A percentile compares a stretch with the other conserved stretches of the same genome.
phyloP scores from a whole-genome alignment of 1,140 invertebrate genomes.

The Campoletis sonorensis region DNA sequence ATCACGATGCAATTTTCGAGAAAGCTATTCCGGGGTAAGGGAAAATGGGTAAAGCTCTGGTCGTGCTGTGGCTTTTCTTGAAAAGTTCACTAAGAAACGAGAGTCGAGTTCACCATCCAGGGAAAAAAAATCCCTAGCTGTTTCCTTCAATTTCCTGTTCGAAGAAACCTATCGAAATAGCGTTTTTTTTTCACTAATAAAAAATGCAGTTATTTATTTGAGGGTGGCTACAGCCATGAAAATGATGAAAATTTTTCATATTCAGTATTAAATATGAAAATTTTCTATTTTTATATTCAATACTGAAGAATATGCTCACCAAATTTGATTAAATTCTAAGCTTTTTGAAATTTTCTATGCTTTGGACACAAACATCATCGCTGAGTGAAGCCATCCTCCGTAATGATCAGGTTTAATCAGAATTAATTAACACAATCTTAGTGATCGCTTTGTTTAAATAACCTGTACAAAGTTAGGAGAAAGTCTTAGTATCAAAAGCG shows the following conservation, averaged over 20 bases:
- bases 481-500: not conserved
- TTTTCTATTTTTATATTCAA: no score
- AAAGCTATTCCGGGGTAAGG: conserved; percentile 2
- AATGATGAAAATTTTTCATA: no score
- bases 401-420: not conserved
- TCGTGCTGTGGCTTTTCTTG: not conserved
- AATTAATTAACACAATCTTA: not conserved
- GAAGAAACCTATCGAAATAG: no score
- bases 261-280: no score
- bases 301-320: no score
- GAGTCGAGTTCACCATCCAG: not conserved
- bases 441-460: not conserved
- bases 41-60: not conserved
- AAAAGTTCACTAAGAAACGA: not conserved
- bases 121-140: not conserved
- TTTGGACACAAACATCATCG: no score
- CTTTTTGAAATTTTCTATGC: no score
- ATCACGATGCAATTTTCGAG: conserved; percentile 41
- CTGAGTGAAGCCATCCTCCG: no score
- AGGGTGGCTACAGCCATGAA: no score
- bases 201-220: no score
- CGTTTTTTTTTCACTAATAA: no score
- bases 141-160: not conserved
- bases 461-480: not conserved
- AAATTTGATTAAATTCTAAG: no score